Conservation (phyloP, 1,140 invertebrate genomes). For the Cyclina sinensis region DNA sequence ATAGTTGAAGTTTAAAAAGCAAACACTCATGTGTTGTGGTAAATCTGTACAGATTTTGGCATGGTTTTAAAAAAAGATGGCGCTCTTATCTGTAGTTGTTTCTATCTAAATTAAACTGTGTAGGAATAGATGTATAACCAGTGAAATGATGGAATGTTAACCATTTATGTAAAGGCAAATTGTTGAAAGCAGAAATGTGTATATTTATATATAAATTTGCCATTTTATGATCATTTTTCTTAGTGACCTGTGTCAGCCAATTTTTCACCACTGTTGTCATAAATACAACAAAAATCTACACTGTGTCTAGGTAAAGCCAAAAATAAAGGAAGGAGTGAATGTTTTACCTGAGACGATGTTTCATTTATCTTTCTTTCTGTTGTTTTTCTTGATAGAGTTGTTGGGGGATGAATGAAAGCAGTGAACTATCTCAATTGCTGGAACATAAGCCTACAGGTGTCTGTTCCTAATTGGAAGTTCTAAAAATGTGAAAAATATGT, state of each 20-base stretch:
- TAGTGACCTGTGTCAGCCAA: neutral
- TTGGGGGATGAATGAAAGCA: neutral
- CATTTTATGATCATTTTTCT: conserved; percentile 6
- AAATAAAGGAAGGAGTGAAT: too few relatives aligned
- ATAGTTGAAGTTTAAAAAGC: too few relatives aligned
- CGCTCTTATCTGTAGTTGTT: too few relatives aligned
- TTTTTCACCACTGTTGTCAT: neutral
- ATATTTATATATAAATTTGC: neutral
- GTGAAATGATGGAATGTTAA: neutral
- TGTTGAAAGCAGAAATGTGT: neutral
- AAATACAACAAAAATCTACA: neutral
- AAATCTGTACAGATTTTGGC: too few relatives aligned
- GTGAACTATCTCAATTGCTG: neutral
- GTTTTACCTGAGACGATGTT: neutral
- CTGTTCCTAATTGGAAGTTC: neutral
- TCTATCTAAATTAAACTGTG: too few relatives aligned
- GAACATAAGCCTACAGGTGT: conserved; percentile 13
- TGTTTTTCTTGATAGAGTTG: conserved; percentile 4
- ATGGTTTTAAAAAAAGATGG: too few relatives aligned
- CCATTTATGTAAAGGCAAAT: neutral
- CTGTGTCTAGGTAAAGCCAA: neutral
- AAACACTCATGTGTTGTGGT: too few relatives aligned
- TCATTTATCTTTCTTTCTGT: conserved; percentile 12
- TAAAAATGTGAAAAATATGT: neutral
- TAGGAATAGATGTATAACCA: neutral